phyloP scores from a whole-genome alignment of 2,113 vertebrate species.

The Calypte anna region DNA sequence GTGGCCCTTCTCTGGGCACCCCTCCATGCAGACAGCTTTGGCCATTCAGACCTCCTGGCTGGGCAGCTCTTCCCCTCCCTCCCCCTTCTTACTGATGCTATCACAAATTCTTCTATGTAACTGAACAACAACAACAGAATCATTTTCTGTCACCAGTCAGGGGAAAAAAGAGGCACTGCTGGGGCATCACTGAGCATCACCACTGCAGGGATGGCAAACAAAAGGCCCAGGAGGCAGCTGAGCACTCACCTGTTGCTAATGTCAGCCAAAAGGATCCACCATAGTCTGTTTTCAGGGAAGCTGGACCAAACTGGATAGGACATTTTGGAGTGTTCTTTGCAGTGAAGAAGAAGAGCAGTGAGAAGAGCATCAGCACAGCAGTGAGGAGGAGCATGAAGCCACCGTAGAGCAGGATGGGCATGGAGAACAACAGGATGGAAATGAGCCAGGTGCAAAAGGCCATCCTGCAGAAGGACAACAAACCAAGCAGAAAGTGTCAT shows the following conservation, averaged over 20 bases:
- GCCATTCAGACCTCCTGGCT: neutral
- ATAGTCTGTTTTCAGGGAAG: constrained; percentile 76
- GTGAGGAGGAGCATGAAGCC: constrained; percentile 87
- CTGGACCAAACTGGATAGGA: constrained; percentile 81
- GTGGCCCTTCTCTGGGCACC: neutral
- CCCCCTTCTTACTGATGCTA: neutral
- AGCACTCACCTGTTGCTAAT: constrained; percentile 82
- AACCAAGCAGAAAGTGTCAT: neutral
- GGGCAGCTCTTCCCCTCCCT: neutral
- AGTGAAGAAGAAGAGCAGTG: constrained; percentile 85
- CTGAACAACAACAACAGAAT: too few relatives aligned
- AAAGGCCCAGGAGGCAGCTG: neutral
- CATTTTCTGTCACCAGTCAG: neutral
- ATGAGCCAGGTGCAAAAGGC: constrained; percentile 94
- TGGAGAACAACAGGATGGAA: constrained; percentile 87
- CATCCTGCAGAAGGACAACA: constrained; percentile 77
- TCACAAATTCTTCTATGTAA: neutral
- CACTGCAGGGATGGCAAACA: neutral
- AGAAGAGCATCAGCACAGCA: constrained; percentile 83
- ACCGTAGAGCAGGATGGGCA: constrained; percentile 86
- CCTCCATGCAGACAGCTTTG: neutral
- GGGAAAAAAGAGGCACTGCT: accelerated
- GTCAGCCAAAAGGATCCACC: constrained; percentile 93
- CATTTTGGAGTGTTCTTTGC: constrained; percentile 75
- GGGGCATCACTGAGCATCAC: neutral